Base-by-base conservation (phyloP, 2,888 invertebrate species). In the Leptopilina syphax region DNA sequence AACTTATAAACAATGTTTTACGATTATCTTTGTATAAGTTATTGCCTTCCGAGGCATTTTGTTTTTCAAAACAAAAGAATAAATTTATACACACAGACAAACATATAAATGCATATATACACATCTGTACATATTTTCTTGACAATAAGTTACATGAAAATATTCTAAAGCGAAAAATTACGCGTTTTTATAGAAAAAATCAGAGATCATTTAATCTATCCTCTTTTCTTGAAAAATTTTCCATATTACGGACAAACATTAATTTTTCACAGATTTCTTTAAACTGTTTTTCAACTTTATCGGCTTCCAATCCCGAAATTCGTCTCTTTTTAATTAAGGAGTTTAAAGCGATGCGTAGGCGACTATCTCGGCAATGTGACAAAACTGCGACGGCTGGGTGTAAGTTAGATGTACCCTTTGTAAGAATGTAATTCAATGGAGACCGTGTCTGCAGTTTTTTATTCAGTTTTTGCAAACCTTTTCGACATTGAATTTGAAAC, bases 321-420 rank as follows among this genome's bases (percentile, higher is more conserved):
- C 1, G 57, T n/a, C n/a, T 57, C 57, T 57, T 57, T 13, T 57
- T 57, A 57, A 57, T 13, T 57, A 57, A 57, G n/a, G 13, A 57
- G n/a, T 57, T 57, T n/a, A 57, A n/a, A 57, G 77, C 66, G 54
- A 6, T 79, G 13, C 70, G 57, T 2, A 79, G 0, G 77, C 81
- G 18, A 34, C 1, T 5, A 34, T 67, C 44, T 50, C 77, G 44
- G 7, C 77, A 8, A n/a, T 1, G 1, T 66, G 76, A 50, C 24
- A 77, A 66, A 6, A 54, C 18, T 9, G 81, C 70, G 47, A 82
- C 63, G 34, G n/a, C 47, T 63, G 81, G 83, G 24, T 83, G 66
- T 9, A n/a, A n/a, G n/a, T n/a, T n/a, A n/a, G 80, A 78, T 24
- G 78, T 78, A 7, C 44, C 68, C 24, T 77, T 78, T 8, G 78